These are phyloP conservation scores for Papilio elwesi DNA, from an alignment of 2,888 invertebrate species.

Conservation along the genomic window DNA sequence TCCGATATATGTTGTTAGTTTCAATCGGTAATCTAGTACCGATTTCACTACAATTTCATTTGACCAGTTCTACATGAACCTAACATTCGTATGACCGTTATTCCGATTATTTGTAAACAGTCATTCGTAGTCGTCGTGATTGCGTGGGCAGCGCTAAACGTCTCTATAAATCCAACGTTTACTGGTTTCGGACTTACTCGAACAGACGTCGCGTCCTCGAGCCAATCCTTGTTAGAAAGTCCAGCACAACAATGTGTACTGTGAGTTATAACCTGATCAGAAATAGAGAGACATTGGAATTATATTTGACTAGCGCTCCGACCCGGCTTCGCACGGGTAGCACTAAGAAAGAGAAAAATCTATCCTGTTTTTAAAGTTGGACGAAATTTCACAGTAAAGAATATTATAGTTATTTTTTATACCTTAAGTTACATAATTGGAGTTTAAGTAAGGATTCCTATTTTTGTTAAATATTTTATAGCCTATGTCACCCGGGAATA, in stretches of 20 bases:
- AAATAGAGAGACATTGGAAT: too few relatives aligned
- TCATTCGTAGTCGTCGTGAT: neutral
- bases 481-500: too few relatives aligned
- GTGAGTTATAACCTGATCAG: neutral
- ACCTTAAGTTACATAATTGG: too few relatives aligned
- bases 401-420: too few relatives aligned
- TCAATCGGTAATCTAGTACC: neutral
- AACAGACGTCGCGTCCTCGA: slow-evolving; percentile 6
- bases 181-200: slow-evolving; percentile 19
- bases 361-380: too few relatives aligned
- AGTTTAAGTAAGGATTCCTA: too few relatives aligned
- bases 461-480: too few relatives aligned
- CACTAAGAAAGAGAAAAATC: too few relatives aligned
- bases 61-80: neutral
- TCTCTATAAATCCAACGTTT: slow-evolving; percentile 34
- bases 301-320: too few relatives aligned
- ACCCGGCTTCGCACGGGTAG: too few relatives aligned
- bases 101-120: slow-evolving; percentile 28
- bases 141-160: slow-evolving; percentile 33
- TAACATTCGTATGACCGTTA: neutral
- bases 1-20: neutral
- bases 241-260: neutral
- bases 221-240: slow-evolving; percentile 31
- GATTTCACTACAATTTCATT: neutral
- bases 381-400: too few relatives aligned